Base-by-base conservation (phyloP, 2,113 vertebrate species). In the Phylloscopus trochilus region DNA sequence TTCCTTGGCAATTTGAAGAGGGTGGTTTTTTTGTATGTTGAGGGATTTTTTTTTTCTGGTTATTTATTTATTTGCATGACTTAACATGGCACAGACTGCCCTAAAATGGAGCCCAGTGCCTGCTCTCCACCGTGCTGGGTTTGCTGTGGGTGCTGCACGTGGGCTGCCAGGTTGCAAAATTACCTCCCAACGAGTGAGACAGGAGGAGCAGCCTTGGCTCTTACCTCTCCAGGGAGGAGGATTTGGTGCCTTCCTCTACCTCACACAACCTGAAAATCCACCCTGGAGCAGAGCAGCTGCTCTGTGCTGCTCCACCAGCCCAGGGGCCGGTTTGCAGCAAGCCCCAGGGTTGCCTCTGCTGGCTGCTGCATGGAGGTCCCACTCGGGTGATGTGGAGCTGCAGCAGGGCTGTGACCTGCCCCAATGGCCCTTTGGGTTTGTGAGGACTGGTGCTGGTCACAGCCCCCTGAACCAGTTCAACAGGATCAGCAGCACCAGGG, bases 371-470 rank as follows among this genome's bases (percentile, higher is more conserved):
- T 4, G 30, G 13, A 64, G 66, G 68, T 87, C 81, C 55, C 58
- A 19, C 6, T 20, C 0, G 1, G n/a, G 37, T 3, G 2, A 2
- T 5, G 28, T 2, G 0, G 31, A 31, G 60, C 39, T 3, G 2
- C 75, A 77, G 44, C 3, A 3, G 8, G 3, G 41, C 55, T 39
- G 8, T 0, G 9, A 75, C 18, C 33, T 10, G 6, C 10, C 64
- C 51, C 13, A 1, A 1, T 7, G 27, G 26, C 35, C 35, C 44
- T 72, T 7, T 26, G 66, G 44, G 28, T 28, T 39, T 52, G 31
- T 78, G 47, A 46, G 53, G 46, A 13, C 23, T 5, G 3, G 21
- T 3, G 11, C 24, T 41, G 79, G 24, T n/a, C 41, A 1, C 59
- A 73, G 66, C 13, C 37, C 76, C 81, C 77, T 12, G 11, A 58